A percentile compares a stretch with the other conserved stretches of the same genome.
Evolutionary conservation across 2,797 vertebrate genomes (phyloP).

Genomic region (Sebastiscus tertius): DNA sequence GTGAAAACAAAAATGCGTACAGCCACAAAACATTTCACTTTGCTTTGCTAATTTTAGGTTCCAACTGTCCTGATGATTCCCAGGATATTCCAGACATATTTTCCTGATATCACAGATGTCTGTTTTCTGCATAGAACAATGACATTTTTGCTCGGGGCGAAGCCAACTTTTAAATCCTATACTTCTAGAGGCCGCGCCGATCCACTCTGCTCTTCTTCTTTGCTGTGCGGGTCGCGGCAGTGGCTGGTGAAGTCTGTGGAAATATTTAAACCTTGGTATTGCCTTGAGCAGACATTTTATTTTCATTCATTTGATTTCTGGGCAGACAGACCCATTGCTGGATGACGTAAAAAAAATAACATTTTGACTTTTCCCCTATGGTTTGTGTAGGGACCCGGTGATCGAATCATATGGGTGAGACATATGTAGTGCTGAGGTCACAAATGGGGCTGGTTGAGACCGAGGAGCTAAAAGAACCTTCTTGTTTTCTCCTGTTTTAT

Average conservation of each 20-base stretch:
- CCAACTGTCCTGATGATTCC: not conserved
- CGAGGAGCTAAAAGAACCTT: not conserved
- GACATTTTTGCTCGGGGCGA: not conserved
- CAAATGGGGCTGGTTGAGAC: not conserved
- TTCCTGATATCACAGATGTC: not conserved
- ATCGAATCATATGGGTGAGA: not conserved
- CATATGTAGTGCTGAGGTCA: not conserved
- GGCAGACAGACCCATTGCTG: not conserved
- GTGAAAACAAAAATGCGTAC: not conserved
- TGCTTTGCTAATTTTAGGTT: not conserved
- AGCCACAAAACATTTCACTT: conserved; percentile 3
- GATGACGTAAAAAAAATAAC: not conserved
- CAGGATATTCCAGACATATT: not conserved
- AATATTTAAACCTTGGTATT: not conserved
- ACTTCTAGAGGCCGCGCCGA: not conserved
- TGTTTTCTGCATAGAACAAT: not conserved
- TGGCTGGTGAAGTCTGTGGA: not conserved
- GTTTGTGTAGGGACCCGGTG: too few relatives aligned
- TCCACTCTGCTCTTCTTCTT: not conserved
- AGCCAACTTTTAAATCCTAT: not conserved
- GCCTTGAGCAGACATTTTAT: not conserved
- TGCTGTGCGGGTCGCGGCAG: not conserved
- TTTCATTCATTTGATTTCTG: not conserved
- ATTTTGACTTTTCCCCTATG: not conserved
- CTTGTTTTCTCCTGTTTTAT: not conserved